Conservation (phyloP, 1,140 invertebrate species). For the Trichonephila clavata region DNA sequence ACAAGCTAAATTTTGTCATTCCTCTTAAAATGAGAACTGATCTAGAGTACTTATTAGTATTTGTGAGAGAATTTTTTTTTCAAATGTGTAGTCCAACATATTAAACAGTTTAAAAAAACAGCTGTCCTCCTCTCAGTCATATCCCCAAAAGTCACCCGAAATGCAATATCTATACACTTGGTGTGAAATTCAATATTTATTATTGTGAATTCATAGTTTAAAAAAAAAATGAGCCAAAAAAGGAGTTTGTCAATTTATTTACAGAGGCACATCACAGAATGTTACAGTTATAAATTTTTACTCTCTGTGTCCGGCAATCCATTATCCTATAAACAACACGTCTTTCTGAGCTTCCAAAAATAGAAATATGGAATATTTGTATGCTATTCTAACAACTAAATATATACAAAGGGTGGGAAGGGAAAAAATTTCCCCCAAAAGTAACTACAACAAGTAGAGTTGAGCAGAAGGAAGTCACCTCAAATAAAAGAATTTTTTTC, state of each 20-base stretch:
- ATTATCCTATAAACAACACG: slow-evolving; percentile 73
- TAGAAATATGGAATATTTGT: slow-evolving; percentile 75
- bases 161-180: no score
- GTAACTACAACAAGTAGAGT: slow-evolving; percentile 73
- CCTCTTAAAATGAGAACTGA: no score
- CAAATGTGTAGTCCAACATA: no score
- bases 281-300: slow-evolving; percentile 77
- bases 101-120: no score
- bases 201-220: no score
- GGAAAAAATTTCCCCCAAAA: slow-evolving; percentile 63
- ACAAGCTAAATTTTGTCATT: no score
- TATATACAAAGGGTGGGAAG: slow-evolving; percentile 75
- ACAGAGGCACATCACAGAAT: slow-evolving; percentile 77
- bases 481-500: slow-evolving; percentile 36
- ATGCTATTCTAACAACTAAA: slow-evolving; percentile 71
- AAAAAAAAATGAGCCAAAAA: slow-evolving; percentile 48
- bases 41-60: no score
- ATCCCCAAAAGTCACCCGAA: no score
- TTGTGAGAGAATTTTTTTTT: no score
- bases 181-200: no score
- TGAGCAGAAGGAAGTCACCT: slow-evolving; percentile 73
- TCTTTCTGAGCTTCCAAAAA: slow-evolving; percentile 77
- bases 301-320: slow-evolving; percentile 65
- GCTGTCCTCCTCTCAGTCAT: no score
- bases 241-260: slow-evolving; percentile 75